Percentiles rank a stretch among this genome's conserved stretches.
These are phyloP conservation scores for Morpho helenor DNA, from an alignment of 2,888 invertebrate genomes.

Conservation along the genomic window DNA sequence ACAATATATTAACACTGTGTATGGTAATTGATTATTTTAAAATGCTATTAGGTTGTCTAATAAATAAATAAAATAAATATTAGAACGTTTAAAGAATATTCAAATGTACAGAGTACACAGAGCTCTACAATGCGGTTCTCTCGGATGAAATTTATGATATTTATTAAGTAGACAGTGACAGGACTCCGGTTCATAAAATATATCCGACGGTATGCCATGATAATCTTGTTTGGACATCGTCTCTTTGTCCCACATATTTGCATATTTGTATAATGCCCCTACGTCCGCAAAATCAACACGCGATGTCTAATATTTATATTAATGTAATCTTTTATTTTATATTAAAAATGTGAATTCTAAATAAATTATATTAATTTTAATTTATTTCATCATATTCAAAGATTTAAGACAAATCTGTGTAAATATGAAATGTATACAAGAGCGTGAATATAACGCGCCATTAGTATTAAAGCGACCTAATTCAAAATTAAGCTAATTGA, in stretches of 20 bases:
- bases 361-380: background rate
- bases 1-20: too few relatives aligned
- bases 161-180: constrained; percentile 15
- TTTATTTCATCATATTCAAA: background rate
- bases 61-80: too few relatives aligned
- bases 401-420: constrained; percentile 1
- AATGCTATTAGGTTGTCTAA: too few relatives aligned
- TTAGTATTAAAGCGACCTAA: too few relatives aligned
- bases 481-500: too few relatives aligned
- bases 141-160: constrained; percentile 4
- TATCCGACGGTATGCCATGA: constrained; percentile 47
- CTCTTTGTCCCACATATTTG: constrained; percentile 53
- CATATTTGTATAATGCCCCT: constrained; percentile 60
- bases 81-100: too few relatives aligned
- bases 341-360: background rate
- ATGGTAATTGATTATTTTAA: too few relatives aligned
- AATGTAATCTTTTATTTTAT: constrained; percentile 1
- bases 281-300: constrained; percentile 19
- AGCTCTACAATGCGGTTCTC: background rate
- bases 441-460: too few relatives aligned
- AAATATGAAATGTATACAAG: too few relatives aligned
- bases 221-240: constrained; percentile 64
- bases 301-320: constrained; percentile 2
- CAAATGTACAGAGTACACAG: background rate
- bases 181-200: constrained; percentile 11